Percentiles rank a stretch among this genome's conserved stretches.
phyloP scores from a whole-genome alignment of 2,113 vertebrate genomes.

The Carassius auratus region DNA sequence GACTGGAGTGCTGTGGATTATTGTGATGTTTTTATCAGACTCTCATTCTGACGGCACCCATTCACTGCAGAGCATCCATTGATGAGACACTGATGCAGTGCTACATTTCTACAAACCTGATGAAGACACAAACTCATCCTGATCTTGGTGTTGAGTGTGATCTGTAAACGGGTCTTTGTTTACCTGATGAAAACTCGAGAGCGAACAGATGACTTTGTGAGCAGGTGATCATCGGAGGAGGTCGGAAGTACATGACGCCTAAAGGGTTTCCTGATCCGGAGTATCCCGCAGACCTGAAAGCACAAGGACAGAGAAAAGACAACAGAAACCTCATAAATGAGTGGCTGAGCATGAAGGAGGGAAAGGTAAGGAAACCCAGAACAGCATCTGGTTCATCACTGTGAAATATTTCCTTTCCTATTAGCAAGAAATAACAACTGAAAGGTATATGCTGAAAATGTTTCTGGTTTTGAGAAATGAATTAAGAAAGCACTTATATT shows the following conservation, averaged over 20 bases:
- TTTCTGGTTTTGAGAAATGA: not conserved
- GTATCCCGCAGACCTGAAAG: conserved; percentile 66
- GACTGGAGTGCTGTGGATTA: too few relatives aligned
- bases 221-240: conserved; percentile 79
- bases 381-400: not conserved
- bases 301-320: conserved; percentile 69
- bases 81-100: too few relatives aligned
- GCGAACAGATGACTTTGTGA: conserved; percentile 19
- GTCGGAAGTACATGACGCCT: conserved; percentile 80
- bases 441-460: not conserved
- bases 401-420: not conserved
- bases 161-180: not conserved
- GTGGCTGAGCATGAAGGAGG: conserved; percentile 72
- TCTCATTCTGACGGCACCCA: too few relatives aligned
- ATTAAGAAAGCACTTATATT: not conserved
- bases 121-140: not conserved
- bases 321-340: conserved; percentile 72
- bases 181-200: not conserved
- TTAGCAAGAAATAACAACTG: not conserved
- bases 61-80: too few relatives aligned
- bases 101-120: not conserved
- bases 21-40: too few relatives aligned
- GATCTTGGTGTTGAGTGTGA: too few relatives aligned
- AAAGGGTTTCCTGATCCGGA: conserved; percentile 73
- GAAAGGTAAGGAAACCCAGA: conserved; percentile 65